These are phyloP conservation scores for Oryctes rhinoceros DNA, from an alignment of 1,140 invertebrate species.

Conservation along the genomic window DNA sequence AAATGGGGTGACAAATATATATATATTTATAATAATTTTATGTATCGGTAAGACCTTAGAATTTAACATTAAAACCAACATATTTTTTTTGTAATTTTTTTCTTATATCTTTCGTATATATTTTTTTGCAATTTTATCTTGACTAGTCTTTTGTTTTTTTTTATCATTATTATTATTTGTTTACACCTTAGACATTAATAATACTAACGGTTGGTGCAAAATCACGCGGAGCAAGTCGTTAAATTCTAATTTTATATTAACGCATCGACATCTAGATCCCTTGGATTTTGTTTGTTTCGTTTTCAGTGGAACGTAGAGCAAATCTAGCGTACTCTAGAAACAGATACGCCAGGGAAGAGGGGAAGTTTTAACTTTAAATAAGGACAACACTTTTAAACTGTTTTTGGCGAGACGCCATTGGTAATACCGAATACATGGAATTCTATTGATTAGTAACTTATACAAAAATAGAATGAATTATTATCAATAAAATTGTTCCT, in stretches of 20 bases:
- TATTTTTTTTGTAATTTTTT: conserved; percentile 13
- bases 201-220: conserved; percentile 38
- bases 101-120: neutral
- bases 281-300: neutral
- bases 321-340: too few relatives aligned
- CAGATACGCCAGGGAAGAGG: neutral
- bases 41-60: neutral
- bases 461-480: too few relatives aligned
- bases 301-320: too few relatives aligned
- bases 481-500: too few relatives aligned
- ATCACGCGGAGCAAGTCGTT: conserved; percentile 30
- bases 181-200: conserved; percentile 35
- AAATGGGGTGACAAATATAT: neutral
- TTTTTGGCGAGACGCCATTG: neutral
- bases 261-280: neutral
- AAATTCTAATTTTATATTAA: conserved; percentile 1
- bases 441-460: too few relatives aligned
- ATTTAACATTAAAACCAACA: neutral
- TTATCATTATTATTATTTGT: neutral
- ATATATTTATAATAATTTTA: neutral
- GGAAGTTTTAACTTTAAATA: neutral
- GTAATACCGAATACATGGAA: too few relatives aligned
- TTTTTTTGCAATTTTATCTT: conserved; percentile 19
- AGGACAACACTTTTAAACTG: neutral
- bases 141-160: conserved; percentile 26